Evolutionary conservation across 2,888 invertebrate species (phyloP).

Genomic region (Drosophila dives): DNA sequence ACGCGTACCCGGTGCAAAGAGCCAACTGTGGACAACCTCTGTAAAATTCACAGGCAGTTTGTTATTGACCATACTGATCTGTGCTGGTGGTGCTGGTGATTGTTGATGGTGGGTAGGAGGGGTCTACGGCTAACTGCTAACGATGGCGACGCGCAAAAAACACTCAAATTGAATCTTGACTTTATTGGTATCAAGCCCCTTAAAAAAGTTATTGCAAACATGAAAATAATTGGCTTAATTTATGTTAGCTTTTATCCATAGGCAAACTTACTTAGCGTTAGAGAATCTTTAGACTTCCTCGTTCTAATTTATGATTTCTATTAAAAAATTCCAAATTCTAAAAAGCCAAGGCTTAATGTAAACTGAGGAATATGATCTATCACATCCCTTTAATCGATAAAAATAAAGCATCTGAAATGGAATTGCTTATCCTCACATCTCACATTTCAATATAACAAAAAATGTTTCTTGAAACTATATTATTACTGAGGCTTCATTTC

Average conservation of each 20-base stretch:
- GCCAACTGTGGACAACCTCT: conserved; percentile 37
- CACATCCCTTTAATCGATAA: not conserved
- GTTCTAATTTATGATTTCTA: conserved; percentile 29
- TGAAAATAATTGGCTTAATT: conserved; percentile 75
- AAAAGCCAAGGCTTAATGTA: not conserved
- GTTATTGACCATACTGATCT: conserved; percentile 29
- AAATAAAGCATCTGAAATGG: not conserved
- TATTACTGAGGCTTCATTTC: not conserved
- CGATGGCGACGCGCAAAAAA: conserved; percentile 32
- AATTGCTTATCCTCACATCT: not conserved
- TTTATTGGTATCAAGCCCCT: conserved; percentile 67
- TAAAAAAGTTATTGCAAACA: conserved; percentile 60
- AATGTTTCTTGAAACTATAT: not conserved
- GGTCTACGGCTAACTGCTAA: conserved; percentile 17
- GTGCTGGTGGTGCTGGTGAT: conserved; percentile 2
- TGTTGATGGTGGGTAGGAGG: conserved; percentile 7
- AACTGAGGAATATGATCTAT: not conserved
- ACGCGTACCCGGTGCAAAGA: conserved; percentile 20
- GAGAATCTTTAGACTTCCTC: not conserved
- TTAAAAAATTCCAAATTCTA: conserved; percentile 6
- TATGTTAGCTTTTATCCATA: conserved; percentile 37
- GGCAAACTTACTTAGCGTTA: conserved; percentile 40
- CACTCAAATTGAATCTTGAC: conserved; percentile 74
- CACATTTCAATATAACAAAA: not conserved
- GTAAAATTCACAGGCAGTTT: conserved; percentile 32